A percentile compares a stretch with the other conserved stretches of the same genome.
phyloP scores from a whole-genome alignment of 2,888 invertebrate species.

The Argyresthia goedartella region DNA sequence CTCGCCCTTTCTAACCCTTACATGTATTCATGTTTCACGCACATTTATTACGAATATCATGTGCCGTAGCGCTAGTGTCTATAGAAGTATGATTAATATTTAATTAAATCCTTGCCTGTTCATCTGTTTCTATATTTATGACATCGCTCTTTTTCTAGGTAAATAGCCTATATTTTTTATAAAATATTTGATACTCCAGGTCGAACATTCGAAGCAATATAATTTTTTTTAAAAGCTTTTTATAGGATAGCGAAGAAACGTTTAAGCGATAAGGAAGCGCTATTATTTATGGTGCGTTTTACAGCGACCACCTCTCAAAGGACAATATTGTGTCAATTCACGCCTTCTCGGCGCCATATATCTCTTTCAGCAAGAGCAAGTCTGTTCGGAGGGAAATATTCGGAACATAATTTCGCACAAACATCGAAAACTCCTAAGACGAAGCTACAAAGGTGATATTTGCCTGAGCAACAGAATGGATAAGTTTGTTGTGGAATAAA shows the following conservation, averaged over 20 bases:
- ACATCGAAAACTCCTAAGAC: not conserved
- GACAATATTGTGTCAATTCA: conserved; percentile 48
- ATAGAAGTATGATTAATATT: too few relatives aligned
- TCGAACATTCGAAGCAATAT: too few relatives aligned
- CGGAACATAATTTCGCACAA: conserved; percentile 1
- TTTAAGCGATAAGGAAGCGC: not conserved
- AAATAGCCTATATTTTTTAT: too few relatives aligned
- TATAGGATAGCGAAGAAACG: not conserved
- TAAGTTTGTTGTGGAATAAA: conserved; percentile 17
- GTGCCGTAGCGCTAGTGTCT: too few relatives aligned
- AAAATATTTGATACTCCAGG: too few relatives aligned
- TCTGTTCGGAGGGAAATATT: conserved; percentile 36
- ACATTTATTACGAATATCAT: too few relatives aligned
- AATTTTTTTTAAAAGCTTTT: too few relatives aligned
- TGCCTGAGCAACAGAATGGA: conserved; percentile 11
- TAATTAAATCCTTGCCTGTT: too few relatives aligned
- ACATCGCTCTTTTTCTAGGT: too few relatives aligned
- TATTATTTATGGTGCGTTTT: conserved; percentile 6
- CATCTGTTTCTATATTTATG: too few relatives aligned
- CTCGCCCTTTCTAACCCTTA: conserved; percentile 3
- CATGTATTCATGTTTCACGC: not conserved
- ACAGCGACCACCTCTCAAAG: conserved; percentile 22
- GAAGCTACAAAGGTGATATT: not conserved
- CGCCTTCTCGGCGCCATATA: conserved; percentile 38
- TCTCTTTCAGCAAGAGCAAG: conserved; percentile 29